These are phyloP conservation scores for Sanderia malayensis DNA, from an alignment of 30 jellyfish, hydroid and myxozoan genomes.

Conservation along the genomic window DNA sequence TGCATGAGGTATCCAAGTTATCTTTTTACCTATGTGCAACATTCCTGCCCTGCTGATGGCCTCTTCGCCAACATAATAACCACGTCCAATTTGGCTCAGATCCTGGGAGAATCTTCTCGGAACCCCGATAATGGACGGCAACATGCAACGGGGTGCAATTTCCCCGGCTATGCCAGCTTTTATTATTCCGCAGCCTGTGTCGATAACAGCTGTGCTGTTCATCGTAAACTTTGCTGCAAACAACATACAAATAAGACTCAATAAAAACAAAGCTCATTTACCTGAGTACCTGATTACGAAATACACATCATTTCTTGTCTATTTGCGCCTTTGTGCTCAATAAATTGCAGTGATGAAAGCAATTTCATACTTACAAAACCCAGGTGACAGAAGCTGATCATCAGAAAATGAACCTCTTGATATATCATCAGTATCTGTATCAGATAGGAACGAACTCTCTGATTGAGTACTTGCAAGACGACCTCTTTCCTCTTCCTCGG, in stretches of 20 bases:
- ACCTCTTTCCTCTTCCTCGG: slow-evolving; percentile 18
- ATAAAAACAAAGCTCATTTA: too few species aligned
- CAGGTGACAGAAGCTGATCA: slow-evolving; percentile 46
- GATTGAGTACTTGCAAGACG: slow-evolving; percentile 43
- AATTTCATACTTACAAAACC: slow-evolving; percentile 39
- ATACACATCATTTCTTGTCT: too few species aligned
- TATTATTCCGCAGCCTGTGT: slow-evolving; percentile 87
- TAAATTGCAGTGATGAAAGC: too few species aligned
- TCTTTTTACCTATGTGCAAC: slow-evolving; percentile 82
- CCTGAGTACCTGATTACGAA: too few species aligned
- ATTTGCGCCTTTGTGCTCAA: too few species aligned
- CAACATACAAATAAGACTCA: too few species aligned
- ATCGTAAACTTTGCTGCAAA: slow-evolving; percentile 18
- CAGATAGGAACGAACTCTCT: slow-evolving; percentile 46
- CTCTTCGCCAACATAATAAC: slow-evolving; percentile 85
- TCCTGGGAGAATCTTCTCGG: slow-evolving; percentile 96
- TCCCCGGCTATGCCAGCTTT: slow-evolving; percentile 97
- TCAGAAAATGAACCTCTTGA: slow-evolving; percentile 52
- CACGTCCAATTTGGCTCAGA: slow-evolving; percentile 75
- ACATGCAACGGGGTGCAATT: slow-evolving; percentile 53
- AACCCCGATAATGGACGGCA: slow-evolving; percentile 94
- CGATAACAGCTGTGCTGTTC: slow-evolving; percentile 79
- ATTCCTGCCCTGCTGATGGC: slow-evolving; percentile 88
- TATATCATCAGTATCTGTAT: slow-evolving; percentile 62
- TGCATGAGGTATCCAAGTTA: background rate